Evolutionary conservation across 2,888 invertebrate species (phyloP), one percentile per base, ranked within the genome.

Genomic region (Nomada lathburiana): DNA sequence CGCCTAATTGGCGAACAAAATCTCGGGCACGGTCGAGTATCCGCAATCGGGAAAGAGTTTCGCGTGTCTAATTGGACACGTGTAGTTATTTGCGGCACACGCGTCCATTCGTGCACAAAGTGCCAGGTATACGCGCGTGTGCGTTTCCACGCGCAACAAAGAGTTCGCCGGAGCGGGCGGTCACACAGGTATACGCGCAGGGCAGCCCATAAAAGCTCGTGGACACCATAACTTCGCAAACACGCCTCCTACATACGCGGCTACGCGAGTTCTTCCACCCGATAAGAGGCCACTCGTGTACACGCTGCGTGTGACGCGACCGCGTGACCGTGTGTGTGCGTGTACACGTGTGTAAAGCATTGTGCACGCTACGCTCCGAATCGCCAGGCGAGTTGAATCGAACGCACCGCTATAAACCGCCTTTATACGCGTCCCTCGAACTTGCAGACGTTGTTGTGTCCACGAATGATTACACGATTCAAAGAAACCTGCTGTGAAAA

Each of bases 1-100:
- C 23, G n/a, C 29, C 72, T 82, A 77, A 77, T 83, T 77, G 44
- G 50, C 16, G 44, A 52, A 82, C 42, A 57, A 20, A 69, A 69
- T 77, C 65, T 62, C 53, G 50, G 20, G 29, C 16, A 50, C 60
- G 60, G 20, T n/a, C 77, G 67, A 62, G 62, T 68, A 64, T 73
- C 65, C 67, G 50, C 63, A 69, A 83, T 86, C 76, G 83, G 78
- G 82, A 83, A 63, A 89, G 86, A 83, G 86, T 89, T 88, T 88
- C 86, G 85, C 83, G 88, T 88, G 90, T 90, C 91, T 90, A 92
- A 91, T 92, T 90, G 90, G 90, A 91, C 91, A 90, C 89, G 85
- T 89, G 91, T 90, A 90, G 88, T 88, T 90, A 89, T 91, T 91
- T 89, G 91, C 88, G 86, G 86, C 84, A 83, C 85, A 84, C 60